phyloP scores from a whole-genome alignment of 2,888 invertebrate genomes.

The Meandrusa payeni region DNA sequence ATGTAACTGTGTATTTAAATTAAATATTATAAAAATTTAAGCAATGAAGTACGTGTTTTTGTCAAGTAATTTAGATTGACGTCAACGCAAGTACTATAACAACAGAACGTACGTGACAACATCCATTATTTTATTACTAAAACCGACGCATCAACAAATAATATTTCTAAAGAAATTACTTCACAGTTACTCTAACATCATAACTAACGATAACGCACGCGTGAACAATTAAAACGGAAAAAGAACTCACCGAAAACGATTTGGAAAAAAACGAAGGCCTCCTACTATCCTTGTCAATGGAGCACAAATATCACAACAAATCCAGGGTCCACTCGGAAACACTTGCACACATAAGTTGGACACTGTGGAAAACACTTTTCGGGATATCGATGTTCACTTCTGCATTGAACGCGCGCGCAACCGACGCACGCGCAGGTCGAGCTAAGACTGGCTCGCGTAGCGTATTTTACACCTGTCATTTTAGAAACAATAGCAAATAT shows the following conservation, averaged over 20 bases:
- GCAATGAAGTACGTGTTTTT: too few species aligned
- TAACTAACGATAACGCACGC: slow-evolving; percentile 10
- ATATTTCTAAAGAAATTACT: slow-evolving; percentile 4
- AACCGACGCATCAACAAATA: slow-evolving; percentile 4
- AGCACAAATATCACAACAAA: slow-evolving; percentile 15
- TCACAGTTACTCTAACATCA: slow-evolving; percentile 1
- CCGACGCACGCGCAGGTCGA: slow-evolving; percentile 57
- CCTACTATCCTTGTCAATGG: slow-evolving; percentile 19
- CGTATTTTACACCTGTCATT: slow-evolving; percentile 58
- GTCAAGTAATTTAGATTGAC: too few species aligned
- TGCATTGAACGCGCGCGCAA: slow-evolving; percentile 36
- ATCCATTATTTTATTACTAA: slow-evolving; percentile 2
- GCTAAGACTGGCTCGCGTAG: slow-evolving; percentile 56
- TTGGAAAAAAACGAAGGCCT: slow-evolving; percentile 30
- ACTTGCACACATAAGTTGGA: too few species aligned
- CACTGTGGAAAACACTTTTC: slow-evolving; percentile 28
- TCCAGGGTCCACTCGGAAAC: slow-evolving; percentile 26
- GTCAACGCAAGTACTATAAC: not conserved
- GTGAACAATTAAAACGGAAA: slow-evolving; percentile 29
- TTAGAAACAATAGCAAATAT: slow-evolving; percentile 71
- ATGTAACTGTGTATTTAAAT: too few species aligned
- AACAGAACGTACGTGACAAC: too few species aligned
- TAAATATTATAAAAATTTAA: too few species aligned
- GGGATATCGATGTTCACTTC: slow-evolving; percentile 28
- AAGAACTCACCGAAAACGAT: slow-evolving; percentile 54